Conservation (phyloP, 2,113 vertebrate species). For the Polyodon spathula region DNA sequence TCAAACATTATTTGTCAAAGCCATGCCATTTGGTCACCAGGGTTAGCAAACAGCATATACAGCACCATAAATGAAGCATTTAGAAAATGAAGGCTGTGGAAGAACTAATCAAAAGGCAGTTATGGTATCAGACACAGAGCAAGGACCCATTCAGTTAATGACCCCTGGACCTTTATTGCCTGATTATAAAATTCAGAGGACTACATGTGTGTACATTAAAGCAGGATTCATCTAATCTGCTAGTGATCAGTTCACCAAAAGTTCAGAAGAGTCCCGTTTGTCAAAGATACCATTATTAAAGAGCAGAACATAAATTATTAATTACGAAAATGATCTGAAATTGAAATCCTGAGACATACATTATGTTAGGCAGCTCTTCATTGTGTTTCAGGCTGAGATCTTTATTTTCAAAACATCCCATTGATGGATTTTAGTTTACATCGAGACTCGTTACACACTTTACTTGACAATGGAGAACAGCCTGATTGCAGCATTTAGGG, state of each 20-base stretch:
- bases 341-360: no score
- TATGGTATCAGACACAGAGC: constrained; percentile 3
- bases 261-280: constrained; percentile 3
- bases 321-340: background rate
- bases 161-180: constrained; percentile 3
- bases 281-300: background rate
- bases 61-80: background rate
- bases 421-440: no score
- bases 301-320: background rate
- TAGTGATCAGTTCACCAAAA: constrained; percentile 4
- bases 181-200: constrained; percentile 6
- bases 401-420: no score
- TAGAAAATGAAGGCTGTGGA: background rate
- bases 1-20: no score
- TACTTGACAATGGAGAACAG: no score
- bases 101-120: constrained; percentile 10
- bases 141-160: constrained; percentile 8
- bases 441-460: no score
- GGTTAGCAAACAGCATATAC: no score
- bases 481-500: no score
- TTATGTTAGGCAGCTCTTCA: no score
- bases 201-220: constrained; percentile 7
- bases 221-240: background rate
- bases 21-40: no score
- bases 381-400: no score